Percentiles rank a stretch among this genome's conserved stretches.
These are phyloP conservation scores for Stenodema calcarata DNA, from an alignment of 2,888 invertebrate genomes.

Conservation along the genomic window DNA sequence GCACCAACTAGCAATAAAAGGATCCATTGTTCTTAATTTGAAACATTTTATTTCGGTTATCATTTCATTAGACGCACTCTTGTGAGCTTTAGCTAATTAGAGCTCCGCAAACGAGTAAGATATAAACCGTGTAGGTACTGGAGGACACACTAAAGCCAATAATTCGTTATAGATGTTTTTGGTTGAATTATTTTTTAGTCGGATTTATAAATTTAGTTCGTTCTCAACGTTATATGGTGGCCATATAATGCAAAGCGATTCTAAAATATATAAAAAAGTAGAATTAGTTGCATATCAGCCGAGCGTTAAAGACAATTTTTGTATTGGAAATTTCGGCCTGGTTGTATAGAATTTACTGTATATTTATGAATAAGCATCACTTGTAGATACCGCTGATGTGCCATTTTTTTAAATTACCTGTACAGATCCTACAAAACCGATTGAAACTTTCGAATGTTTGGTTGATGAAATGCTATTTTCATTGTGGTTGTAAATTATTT, in stretches of 20 bases:
- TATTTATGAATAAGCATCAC: neutral
- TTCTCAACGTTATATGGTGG: neutral
- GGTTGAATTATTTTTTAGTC: neutral
- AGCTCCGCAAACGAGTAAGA: neutral
- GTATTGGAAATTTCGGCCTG: slow-evolving; percentile 5
- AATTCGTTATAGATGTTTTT: neutral
- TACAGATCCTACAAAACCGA: neutral
- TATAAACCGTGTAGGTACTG: neutral
- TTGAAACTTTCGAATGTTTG: neutral
- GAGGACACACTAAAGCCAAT: neutral
- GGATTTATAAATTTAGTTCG: neutral
- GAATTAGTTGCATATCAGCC: neutral
- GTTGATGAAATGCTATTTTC: neutral
- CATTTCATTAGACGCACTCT: neutral
- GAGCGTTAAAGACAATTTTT: neutral
- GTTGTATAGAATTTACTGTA: neutral
- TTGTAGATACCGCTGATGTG: slow-evolving; percentile 3
- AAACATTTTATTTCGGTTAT: neutral
- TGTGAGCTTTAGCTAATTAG: neutral
- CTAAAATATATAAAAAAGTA: neutral
- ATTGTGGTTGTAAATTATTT: neutral
- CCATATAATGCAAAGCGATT: slow-evolving; percentile 2
- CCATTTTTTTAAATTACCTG: neutral
- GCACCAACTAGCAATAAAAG: neutral
- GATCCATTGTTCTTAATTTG: neutral